Evolutionary conservation across 2,113 vertebrate genomes (phyloP).

Genomic region (Centropristis striata): DNA sequence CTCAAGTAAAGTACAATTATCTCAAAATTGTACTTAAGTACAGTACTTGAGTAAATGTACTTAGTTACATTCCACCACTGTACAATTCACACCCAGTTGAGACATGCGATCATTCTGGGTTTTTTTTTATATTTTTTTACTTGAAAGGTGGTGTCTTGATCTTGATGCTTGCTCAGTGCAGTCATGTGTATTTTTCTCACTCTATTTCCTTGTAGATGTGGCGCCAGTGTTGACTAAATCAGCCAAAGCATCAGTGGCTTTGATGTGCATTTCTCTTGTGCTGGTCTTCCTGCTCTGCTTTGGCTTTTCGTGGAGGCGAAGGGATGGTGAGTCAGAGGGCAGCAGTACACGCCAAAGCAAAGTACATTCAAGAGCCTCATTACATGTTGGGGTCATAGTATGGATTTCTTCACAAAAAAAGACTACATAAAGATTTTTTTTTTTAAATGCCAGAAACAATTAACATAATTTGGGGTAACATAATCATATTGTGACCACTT

Average conservation of each 20-base stretch:
- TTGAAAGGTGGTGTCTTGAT: background rate
- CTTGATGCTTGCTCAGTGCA: background rate
- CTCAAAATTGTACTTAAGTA: too few relatives aligned
- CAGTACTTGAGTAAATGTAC: too few relatives aligned
- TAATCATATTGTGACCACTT: too few relatives aligned
- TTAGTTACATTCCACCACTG: too few relatives aligned
- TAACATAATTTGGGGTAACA: too few relatives aligned
- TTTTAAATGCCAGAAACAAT: too few relatives aligned
- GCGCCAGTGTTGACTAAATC: constrained; percentile 81
- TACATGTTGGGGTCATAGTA: too few relatives aligned
- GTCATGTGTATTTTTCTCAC: background rate
- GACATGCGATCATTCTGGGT: background rate
- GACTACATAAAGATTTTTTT: too few relatives aligned
- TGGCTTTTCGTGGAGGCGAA: constrained; percentile 86
- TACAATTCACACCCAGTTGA: background rate
- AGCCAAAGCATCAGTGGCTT: constrained; percentile 85
- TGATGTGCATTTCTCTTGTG: constrained; percentile 87
- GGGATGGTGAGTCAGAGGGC: constrained; percentile 78
- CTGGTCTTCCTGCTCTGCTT: constrained; percentile 86
- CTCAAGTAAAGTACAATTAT: too few relatives aligned
- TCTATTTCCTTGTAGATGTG: constrained; percentile 57
- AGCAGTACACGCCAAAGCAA: background rate
- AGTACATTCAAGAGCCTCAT: too few relatives aligned
- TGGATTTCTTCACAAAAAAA: too few relatives aligned
- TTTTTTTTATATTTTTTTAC: background rate